These are phyloP conservation scores for Cydia amplana DNA, from an alignment of 1,140 invertebrate genomes.

Conservation along the genomic window DNA sequence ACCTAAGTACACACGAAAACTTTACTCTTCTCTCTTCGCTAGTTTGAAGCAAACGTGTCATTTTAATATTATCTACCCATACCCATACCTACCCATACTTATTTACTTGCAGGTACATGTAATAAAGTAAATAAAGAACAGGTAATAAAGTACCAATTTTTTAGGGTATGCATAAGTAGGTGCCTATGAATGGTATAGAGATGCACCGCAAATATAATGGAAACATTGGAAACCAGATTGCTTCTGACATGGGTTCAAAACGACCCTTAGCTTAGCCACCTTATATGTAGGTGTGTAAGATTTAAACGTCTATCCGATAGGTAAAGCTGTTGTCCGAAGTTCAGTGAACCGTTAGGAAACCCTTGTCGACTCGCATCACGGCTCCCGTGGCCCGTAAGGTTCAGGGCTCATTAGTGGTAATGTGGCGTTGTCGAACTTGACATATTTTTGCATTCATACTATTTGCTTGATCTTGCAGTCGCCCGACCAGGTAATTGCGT, in stretches of 20 bases:
- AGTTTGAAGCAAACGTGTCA: too few species aligned
- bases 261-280: neutral
- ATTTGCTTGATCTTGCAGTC: neutral
- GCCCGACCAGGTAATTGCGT: neutral
- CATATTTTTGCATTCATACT: neutral
- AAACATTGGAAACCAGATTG: neutral
- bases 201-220: neutral
- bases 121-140: too few species aligned
- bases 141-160: too few species aligned
- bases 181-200: neutral
- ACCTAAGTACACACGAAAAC: too few species aligned
- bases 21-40: too few species aligned
- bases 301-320: neutral
- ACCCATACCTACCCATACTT: too few species aligned
- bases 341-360: neutral
- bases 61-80: too few species aligned
- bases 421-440: neutral
- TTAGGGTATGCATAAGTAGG: neutral
- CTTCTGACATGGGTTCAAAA: neutral
- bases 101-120: too few species aligned
- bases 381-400: neutral
- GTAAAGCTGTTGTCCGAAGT: conserved; percentile 13
- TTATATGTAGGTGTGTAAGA: neutral
- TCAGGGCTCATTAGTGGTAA: neutral
- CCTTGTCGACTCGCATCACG: neutral